Evolutionary conservation across 2,113 vertebrate genomes (phyloP), one percentile per base, ranked within the genome.

Genomic region (Eulemur rufifrons): DNA sequence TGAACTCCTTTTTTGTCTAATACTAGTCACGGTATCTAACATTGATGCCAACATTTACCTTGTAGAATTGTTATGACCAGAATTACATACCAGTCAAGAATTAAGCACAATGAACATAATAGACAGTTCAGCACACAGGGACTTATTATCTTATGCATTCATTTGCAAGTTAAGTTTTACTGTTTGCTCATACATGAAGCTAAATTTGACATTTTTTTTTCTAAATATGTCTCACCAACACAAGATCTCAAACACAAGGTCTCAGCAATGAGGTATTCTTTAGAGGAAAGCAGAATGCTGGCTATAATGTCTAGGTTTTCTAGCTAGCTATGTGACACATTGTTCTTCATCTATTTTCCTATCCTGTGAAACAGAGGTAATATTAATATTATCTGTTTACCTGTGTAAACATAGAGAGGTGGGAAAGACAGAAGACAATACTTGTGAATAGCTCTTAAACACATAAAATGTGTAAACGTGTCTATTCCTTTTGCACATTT

Each of bases 111-210:
- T 5, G 10, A 34, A 32, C 5, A 5, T 32, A 77, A 56, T 4
- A 92, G 54, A 94, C 2, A 42, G 12, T 52, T 84, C 37, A 91
- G 37, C 45, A 69, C 29, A 32, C 6, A 23, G 52, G 42, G 11
- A 50, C 34, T 89, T 56, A 73, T 27, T 64, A 39, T 52, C 56
- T 20, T 84, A 42, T 5, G 59, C 32, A 83, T 63, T 45, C 45
- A 81, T 87, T 61, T 95, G 8, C 82, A 76, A 69, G 39, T 66
- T 50, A 92, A 71, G 27, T 95, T 89, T 81, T 68, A 68, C 34
- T 45, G 5, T 86, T 95, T 86, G n/a, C n/a, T 96, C 15, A 74
- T 27, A 27, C 8, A 21, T 15, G 81, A 66, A 80, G 25, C 10
- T 68, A n/a, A 74, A 73, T 93, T 52, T 68, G 47, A 85, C 29